Evolutionary conservation across 2,113 vertebrate genomes (phyloP).

Genomic region (Stegastes partitus): DNA sequence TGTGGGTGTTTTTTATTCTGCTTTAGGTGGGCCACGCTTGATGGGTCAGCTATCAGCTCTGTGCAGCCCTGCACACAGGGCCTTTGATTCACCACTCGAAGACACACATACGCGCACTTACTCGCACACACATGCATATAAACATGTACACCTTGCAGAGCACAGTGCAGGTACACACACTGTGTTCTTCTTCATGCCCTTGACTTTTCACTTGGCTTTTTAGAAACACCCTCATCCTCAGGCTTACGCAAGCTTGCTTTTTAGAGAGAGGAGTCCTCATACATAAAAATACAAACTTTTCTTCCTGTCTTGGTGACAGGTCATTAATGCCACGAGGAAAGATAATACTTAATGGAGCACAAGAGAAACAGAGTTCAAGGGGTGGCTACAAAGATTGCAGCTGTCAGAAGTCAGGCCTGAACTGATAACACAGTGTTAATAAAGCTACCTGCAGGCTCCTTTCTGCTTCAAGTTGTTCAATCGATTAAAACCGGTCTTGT

Average conservation of each 20-base stretch:
- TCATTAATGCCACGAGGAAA: neutral
- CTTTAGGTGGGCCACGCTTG: conserved; percentile 71
- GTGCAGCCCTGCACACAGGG: conserved; percentile 73
- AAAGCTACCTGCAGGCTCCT: conserved; percentile 15
- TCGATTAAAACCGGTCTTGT: conserved; percentile 27
- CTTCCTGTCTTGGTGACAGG: neutral
- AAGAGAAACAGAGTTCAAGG: neutral
- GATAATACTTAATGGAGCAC: too few relatives aligned
- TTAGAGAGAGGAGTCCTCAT: neutral
- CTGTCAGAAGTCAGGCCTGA: neutral
- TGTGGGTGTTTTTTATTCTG: conserved; percentile 61
- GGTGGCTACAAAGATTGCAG: neutral
- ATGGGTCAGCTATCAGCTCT: conserved; percentile 81
- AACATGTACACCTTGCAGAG: conserved; percentile 5
- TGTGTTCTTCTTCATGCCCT: conserved; percentile 36
- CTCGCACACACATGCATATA: conserved; percentile 38
- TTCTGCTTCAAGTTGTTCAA: conserved; percentile 3
- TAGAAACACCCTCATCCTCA: conserved; percentile 11
- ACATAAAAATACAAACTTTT: neutral
- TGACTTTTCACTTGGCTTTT: conserved; percentile 56
- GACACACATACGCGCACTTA: conserved; percentile 4
- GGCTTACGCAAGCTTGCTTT: conserved; percentile 25
- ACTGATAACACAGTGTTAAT: neutral
- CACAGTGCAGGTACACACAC: conserved; percentile 12
- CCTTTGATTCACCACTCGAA: conserved; percentile 76